A percentile compares a stretch with the other conserved stretches of the same genome.
Conservation (phyloP, 1,140 invertebrate genomes). For the Cylas formicarius region DNA sequence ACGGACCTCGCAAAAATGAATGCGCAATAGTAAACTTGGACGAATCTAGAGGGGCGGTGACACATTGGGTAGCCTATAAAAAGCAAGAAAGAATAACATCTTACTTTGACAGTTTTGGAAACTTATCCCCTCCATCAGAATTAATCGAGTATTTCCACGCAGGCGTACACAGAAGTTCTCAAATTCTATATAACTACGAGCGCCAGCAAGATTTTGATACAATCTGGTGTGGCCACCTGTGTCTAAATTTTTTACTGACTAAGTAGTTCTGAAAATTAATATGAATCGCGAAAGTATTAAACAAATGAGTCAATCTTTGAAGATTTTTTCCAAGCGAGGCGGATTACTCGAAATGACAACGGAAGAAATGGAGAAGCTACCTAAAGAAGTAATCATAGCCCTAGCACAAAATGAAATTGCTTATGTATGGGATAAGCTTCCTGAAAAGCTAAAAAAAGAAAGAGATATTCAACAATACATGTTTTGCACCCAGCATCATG, state of each 20-base stretch:
- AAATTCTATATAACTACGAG: constrained; percentile 7
- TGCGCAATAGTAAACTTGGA: constrained; percentile 39
- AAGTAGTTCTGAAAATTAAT: too few relatives aligned
- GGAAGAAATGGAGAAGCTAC: too few relatives aligned
- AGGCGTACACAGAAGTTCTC: too few relatives aligned
- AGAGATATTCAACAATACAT: background rate
- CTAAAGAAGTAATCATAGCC: too few relatives aligned
- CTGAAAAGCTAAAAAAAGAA: background rate
- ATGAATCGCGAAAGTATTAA: too few relatives aligned
- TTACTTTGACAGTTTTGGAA: constrained; percentile 35
- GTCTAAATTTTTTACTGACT: too few relatives aligned
- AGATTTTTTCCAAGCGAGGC: too few relatives aligned
- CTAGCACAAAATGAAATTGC: too few relatives aligned
- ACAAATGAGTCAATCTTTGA: too few relatives aligned
- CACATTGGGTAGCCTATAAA: constrained; percentile 40
- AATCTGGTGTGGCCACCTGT: background rate
- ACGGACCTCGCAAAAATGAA: constrained; percentile 26
- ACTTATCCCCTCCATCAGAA: constrained; percentile 31
- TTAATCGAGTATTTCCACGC: background rate
- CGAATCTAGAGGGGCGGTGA: constrained; percentile 27
- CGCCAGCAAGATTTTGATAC: background rate
- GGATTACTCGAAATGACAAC: too few relatives aligned
- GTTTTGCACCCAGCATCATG: constrained; percentile 1
- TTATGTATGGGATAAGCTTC: constrained; percentile 1
- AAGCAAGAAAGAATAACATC: constrained; percentile 28